These are phyloP conservation scores for Camelus dromedarius DNA, from an alignment of 2,113 vertebrate genomes.

Conservation along the genomic window DNA sequence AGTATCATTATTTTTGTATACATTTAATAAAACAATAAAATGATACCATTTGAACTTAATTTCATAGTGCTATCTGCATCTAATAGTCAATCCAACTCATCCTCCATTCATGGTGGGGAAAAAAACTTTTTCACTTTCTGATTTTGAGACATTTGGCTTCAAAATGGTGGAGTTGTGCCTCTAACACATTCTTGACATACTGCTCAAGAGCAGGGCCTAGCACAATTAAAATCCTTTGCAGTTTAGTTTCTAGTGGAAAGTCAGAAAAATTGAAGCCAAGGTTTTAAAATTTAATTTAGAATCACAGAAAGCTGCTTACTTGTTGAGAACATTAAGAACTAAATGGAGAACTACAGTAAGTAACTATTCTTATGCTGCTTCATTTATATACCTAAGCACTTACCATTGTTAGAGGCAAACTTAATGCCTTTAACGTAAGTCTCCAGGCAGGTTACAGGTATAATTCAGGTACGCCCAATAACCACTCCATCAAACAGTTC, in stretches of 20 bases:
- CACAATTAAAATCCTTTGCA: conserved; percentile 47
- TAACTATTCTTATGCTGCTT: background rate
- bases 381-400: background rate
- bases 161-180: background rate
- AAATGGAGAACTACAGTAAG: background rate
- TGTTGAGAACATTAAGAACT: background rate
- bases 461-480: background rate
- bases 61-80: background rate
- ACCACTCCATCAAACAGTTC: conserved; percentile 19
- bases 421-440: background rate
- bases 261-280: background rate
- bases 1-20: background rate
- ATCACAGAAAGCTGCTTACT: background rate
- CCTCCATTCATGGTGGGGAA: background rate
- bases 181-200: background rate
- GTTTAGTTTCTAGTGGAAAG: background rate
- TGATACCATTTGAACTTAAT: background rate
- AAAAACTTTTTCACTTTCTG: conserved; percentile 11
- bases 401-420: background rate
- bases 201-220: background rate
- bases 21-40: conserved; percentile 15
- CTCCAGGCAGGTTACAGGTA: background rate
- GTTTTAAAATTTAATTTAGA: conserved; percentile 29
- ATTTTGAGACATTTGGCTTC: conserved; percentile 26
- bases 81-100: conserved; percentile 14